These are phyloP conservation scores for Sus cebifrons DNA, from an alignment of 2,797 vertebrate genomes.

Conservation along the genomic window DNA sequence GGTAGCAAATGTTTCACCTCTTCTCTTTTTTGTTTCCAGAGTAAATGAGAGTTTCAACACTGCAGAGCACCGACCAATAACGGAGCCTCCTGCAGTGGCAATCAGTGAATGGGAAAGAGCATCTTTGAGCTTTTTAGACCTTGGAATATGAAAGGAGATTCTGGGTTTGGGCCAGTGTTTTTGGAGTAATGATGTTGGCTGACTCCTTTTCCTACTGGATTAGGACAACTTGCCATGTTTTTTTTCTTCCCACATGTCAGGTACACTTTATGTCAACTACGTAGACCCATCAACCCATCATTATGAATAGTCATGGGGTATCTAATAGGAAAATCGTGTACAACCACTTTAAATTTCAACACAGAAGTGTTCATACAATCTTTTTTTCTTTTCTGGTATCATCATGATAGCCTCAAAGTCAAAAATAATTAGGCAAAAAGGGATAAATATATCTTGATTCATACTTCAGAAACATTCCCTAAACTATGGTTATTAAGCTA, in stretches of 20 bases:
- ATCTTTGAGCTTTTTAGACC: conserved; percentile 61
- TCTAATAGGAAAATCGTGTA: conserved; percentile 67
- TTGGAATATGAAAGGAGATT: neutral
- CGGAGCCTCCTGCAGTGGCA: neutral
- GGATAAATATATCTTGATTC: conserved; percentile 63
- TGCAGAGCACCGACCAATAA: conserved; percentile 57
- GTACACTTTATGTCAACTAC: conserved; percentile 72
- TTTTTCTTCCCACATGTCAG: neutral
- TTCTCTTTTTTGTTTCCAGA: conserved; percentile 77
- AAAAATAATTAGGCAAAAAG: conserved; percentile 66
- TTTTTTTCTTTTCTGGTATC: conserved; percentile 29
- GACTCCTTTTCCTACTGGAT: conserved; percentile 32
- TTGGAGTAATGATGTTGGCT: neutral
- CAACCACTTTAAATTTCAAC: conserved; percentile 73
- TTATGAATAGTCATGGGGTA: neutral
- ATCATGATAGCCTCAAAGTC: conserved; percentile 60
- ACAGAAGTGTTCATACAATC: neutral
- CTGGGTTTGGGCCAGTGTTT: conserved; percentile 38
- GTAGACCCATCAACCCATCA: conserved; percentile 44
- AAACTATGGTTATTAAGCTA: conserved; percentile 47
- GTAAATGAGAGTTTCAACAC: conserved; percentile 70
- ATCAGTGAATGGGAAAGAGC: conserved; percentile 41
- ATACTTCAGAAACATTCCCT: neutral
- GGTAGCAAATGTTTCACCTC: conserved; percentile 82
- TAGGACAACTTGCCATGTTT: conserved; percentile 22